phyloP scores from a whole-genome alignment of 2,888 invertebrate genomes.

The Cerastoderma edule region DNA sequence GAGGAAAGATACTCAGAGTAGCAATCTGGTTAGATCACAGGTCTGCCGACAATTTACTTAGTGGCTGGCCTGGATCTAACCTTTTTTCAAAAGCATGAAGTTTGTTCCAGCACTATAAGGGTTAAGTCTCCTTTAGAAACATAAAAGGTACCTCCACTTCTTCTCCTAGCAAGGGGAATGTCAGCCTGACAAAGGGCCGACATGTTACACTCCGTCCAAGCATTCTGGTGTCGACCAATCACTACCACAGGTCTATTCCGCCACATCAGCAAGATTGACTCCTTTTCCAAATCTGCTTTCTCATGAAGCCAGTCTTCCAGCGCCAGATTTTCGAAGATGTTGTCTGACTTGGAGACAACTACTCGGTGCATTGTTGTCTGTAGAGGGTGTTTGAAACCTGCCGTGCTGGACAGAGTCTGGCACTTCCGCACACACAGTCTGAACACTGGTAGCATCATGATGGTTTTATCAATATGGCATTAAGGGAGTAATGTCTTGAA shows the following conservation, averaged over 20 bases:
- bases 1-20: no score
- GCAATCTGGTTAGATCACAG: no score
- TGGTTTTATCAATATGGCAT: background rate
- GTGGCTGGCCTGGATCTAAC: no score
- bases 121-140: no score
- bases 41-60: no score
- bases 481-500: background rate
- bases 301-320: slow-evolving; percentile 98
- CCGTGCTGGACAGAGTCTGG: background rate
- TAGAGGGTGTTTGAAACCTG: background rate
- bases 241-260: slow-evolving; percentile 97
- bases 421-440: background rate
- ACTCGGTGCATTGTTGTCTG: slow-evolving; percentile 46
- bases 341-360: slow-evolving; percentile 92
- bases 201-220: slow-evolving; percentile 95
- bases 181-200: slow-evolving; percentile 88
- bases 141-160: slow-evolving; percentile 93
- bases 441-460: background rate
- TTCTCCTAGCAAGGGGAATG: slow-evolving; percentile 92
- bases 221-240: slow-evolving; percentile 98
- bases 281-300: slow-evolving; percentile 92
- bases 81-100: no score
- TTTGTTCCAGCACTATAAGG: no score
- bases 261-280: slow-evolving; percentile 94
- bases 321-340: slow-evolving; percentile 96